These are phyloP conservation scores for Lasioglossum morio DNA, from an alignment of 2,888 invertebrate species.

Conservation along the genomic window DNA sequence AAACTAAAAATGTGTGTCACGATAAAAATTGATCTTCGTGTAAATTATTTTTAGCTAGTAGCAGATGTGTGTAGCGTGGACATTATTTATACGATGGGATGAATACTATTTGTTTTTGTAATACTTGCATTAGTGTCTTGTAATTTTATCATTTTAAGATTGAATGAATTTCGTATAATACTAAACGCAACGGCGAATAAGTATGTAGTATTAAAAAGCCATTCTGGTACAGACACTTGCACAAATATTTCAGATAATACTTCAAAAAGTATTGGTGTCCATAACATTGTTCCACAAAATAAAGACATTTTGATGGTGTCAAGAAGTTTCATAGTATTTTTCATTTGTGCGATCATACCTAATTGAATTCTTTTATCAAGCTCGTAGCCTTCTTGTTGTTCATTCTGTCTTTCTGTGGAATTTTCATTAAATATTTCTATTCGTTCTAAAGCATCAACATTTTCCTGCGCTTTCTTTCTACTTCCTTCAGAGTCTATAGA, in stretches of 20 bases:
- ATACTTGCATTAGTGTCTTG: conserved; percentile 50
- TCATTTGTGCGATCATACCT: conserved; percentile 50
- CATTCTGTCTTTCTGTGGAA: not conserved
- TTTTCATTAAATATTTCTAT: not conserved
- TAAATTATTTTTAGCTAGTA: not conserved
- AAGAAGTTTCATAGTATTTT: conserved; percentile 57
- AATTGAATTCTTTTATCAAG: conserved; percentile 19
- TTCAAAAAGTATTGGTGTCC: conserved; percentile 78
- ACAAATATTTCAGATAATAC: conserved; percentile 73
- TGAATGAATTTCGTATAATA: conserved; percentile 72
- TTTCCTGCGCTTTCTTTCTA: not conserved
- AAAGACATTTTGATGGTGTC: conserved; percentile 68
- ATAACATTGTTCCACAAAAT: conserved; percentile 70
- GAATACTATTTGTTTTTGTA: conserved; percentile 70
- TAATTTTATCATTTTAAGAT: conserved; percentile 70
- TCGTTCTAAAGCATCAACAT: not conserved
- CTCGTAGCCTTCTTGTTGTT: not conserved
- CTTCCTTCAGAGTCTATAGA: not conserved
- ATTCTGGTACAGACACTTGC: conserved; percentile 66
- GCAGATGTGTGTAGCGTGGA: not conserved
- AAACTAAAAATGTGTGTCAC: conserved; percentile 10
- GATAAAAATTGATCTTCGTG: not conserved
- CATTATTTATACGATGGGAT: conserved; percentile 60
- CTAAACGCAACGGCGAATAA: conserved; percentile 67
- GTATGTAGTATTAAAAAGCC: conserved; percentile 72